Base-by-base conservation (phyloP, 2,113 vertebrate genomes). In the Thamnophis sirtalis region DNA sequence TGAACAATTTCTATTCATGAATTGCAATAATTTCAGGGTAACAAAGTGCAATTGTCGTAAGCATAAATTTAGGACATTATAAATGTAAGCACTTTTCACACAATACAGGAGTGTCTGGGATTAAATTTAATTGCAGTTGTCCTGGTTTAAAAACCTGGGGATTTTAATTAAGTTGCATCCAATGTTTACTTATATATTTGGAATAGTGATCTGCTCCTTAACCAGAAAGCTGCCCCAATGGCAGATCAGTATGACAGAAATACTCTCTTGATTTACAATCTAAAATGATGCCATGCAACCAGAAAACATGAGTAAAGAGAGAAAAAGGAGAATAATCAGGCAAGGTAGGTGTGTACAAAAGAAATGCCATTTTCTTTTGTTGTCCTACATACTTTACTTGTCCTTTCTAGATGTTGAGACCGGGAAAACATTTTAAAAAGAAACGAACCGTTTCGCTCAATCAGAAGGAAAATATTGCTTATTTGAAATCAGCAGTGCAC, bases 81-180 rank as follows among this genome's bases (percentile, higher is more conserved):
- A 80, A 80, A 80, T 33, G 15, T 80, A 38, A 38, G 68, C n/a
- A 38, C 33, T 38, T 38, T 80, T 80, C 68, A 80, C 17, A 21
- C 15, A 38, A 38, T 9, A 38, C 33, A 21, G 33, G 28, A n/a
- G 63, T 38, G n/a, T 80, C 17, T 5, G 6, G 73, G 73, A 80
- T 80, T 80, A 80, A 80, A 80, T 80, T 80, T 38, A 80, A 80
- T 80, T 80, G 33, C 0, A 4, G 9, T 91, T 55, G 63, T 38
- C 56, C 58, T 92, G 4, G 48, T 89, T 33, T 93, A 68, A 84
- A 90, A 94, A 9, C 9, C 24, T 38, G 80, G 90, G 91, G 91
- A 21, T 0, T 90, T 95, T 38, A 89, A 60, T 28, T 21, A 26
- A 53, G 49, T 0, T 0, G 11, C 55, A 55, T 80, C 50, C 15